A percentile compares a stretch with the other conserved stretches of the same genome.
Conservation (phyloP, 2,113 vertebrate species). For the Rousettus leschenaultii region DNA sequence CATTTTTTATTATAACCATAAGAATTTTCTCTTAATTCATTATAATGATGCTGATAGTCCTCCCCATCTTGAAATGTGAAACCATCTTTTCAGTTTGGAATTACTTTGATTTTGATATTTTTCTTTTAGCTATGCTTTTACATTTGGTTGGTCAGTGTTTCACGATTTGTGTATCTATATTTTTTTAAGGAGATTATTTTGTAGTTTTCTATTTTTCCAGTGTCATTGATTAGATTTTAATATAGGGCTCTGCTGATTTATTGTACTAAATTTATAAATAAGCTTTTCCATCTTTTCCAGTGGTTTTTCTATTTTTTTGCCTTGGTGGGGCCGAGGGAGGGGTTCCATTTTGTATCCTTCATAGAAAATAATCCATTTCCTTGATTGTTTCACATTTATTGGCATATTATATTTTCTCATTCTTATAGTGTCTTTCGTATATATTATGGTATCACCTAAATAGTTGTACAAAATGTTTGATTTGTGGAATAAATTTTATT, state of each 20-base stretch:
- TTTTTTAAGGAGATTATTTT: constrained; percentile 32
- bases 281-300: neutral
- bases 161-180: neutral
- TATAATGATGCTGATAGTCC: neutral
- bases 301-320: neutral
- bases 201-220: neutral
- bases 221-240: neutral
- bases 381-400: neutral
- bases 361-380: neutral
- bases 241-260: neutral
- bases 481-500: neutral
- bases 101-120: neutral
- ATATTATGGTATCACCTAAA: neutral
- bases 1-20: neutral
- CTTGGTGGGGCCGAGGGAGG: no score
- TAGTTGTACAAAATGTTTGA: neutral
- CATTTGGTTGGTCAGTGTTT: constrained; percentile 18
- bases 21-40: constrained; percentile 5
- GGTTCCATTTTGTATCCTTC: neutral
- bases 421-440: neutral
- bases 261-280: neutral
- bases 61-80: neutral
- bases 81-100: neutral
- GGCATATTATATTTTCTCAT: neutral
- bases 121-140: neutral